Evolutionary conservation across 1,140 invertebrate genomes (phyloP).

Genomic region (Diorhabda elongata): DNA sequence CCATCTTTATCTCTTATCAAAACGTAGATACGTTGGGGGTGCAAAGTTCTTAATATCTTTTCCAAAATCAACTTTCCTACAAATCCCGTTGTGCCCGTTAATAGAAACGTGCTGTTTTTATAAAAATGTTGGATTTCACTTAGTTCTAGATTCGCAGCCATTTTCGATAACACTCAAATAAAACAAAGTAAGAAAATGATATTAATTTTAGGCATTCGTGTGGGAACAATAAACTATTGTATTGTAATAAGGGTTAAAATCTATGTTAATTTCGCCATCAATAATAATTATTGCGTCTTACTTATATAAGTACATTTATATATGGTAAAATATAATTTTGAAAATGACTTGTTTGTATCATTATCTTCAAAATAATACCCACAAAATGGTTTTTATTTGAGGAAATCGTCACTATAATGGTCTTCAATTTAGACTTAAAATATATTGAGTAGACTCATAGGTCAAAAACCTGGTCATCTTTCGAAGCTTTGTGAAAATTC

Average conservation of each 20-base stretch:
- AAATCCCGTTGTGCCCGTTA: constrained; percentile 61
- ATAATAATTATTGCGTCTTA: no score
- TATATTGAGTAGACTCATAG: no score
- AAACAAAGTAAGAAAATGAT: background rate
- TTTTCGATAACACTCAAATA: background rate
- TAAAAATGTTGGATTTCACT: constrained; percentile 36
- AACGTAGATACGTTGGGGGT: constrained; percentile 66
- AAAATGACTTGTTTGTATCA: no score
- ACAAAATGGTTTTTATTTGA: no score
- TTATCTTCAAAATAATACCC: no score
- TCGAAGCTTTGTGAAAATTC: no score
- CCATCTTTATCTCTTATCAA: constrained; percentile 72
- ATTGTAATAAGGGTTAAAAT: background rate
- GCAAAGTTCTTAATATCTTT: constrained; percentile 32
- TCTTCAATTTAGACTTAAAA: no score
- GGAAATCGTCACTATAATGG: no score
- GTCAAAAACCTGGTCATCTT: no score
- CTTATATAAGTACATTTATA: no score
- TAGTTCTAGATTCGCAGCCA: constrained; percentile 12
- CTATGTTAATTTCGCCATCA: background rate
- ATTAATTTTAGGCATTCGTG: no score
- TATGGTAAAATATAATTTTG: no score
- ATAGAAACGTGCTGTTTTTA: constrained; percentile 47
- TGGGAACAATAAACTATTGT: background rate
- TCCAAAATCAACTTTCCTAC: constrained; percentile 62